A percentile compares a stretch with the other conserved stretches of the same genome.
Evolutionary conservation across 2,113 vertebrate genomes (phyloP).

Genomic region (Uria lomvia): DNA sequence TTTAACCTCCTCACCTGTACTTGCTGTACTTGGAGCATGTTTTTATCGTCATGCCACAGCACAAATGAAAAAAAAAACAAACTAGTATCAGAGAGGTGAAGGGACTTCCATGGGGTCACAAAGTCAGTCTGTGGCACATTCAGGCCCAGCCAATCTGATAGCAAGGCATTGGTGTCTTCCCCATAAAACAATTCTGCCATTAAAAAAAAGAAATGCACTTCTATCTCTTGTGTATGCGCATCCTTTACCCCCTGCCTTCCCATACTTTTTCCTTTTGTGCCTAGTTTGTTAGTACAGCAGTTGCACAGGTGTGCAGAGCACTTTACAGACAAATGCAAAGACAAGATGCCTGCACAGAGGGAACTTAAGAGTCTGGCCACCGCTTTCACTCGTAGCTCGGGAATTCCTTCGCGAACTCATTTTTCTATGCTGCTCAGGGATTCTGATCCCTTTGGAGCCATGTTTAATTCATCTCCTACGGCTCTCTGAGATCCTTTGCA

Average conservation of each 20-base stretch:
- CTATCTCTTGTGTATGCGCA: not conserved
- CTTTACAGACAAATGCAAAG: not conserved
- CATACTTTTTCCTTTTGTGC: not conserved
- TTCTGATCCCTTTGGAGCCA: not conserved
- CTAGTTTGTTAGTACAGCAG: not conserved
- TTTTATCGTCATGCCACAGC: not conserved
- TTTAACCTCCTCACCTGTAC: not conserved
- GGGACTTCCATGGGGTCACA: not conserved
- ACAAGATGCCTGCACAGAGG: accelerated
- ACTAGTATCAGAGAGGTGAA: not conserved
- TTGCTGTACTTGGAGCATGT: not conserved
- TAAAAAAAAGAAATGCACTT: not conserved
- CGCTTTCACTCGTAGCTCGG: accelerated
- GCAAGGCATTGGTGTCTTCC: not conserved
- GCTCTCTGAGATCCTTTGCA: not conserved
- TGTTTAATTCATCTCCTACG: conserved; percentile 4
- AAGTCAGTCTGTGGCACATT: not conserved
- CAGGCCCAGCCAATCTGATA: not conserved
- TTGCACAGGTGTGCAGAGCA: not conserved
- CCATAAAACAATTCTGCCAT: not conserved
- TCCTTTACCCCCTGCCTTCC: not conserved
- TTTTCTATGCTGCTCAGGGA: not conserved
- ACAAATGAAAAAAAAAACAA: not conserved
- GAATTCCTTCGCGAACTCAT: not conserved
- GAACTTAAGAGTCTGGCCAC: not conserved